Conservation (phyloP, 2,888 invertebrate species). For the Creontiades dilutus region DNA sequence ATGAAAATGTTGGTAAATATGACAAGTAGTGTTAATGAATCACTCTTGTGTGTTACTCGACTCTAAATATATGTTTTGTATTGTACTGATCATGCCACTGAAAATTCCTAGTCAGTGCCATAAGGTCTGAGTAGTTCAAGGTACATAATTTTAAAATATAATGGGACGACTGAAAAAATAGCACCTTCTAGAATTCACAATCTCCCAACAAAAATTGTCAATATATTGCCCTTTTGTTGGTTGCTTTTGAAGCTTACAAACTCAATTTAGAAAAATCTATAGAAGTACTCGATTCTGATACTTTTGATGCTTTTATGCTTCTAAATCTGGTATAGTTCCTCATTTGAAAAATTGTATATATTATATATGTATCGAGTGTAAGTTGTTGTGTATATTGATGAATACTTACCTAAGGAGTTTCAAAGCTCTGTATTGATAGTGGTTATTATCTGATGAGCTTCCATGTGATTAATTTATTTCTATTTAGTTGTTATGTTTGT, state of each 20-base stretch:
- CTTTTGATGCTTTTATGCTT: conserved; percentile 41
- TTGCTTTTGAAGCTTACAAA: conserved; percentile 16
- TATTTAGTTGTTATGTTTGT: conserved; percentile 33
- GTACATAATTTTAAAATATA: not conserved
- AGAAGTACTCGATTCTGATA: conserved; percentile 8
- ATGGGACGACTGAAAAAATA: conserved; percentile 30
- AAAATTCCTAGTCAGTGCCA: conserved; percentile 16
- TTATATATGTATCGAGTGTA: conserved; percentile 36
- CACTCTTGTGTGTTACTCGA: not conserved
- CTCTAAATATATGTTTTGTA: not conserved
- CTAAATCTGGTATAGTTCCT: conserved; percentile 68
- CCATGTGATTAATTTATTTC: conserved; percentile 50
- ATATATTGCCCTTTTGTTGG: not conserved
- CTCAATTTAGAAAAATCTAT: not conserved
- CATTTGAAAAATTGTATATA: conserved; percentile 57
- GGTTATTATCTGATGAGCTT: conserved; percentile 40
- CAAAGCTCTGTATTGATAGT: conserved; percentile 34
- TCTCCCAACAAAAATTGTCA: not conserved
- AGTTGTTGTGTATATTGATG: conserved; percentile 56
- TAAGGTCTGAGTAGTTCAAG: not conserved
- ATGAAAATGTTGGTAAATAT: not conserved
- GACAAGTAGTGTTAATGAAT: not conserved
- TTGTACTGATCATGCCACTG: not conserved
- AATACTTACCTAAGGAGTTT: conserved; percentile 24
- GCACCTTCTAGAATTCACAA: not conserved